Percentiles rank a stretch among this genome's conserved stretches.
Evolutionary conservation across 2,888 invertebrate species (phyloP).

Genomic region (Blastobasis adustella): DNA sequence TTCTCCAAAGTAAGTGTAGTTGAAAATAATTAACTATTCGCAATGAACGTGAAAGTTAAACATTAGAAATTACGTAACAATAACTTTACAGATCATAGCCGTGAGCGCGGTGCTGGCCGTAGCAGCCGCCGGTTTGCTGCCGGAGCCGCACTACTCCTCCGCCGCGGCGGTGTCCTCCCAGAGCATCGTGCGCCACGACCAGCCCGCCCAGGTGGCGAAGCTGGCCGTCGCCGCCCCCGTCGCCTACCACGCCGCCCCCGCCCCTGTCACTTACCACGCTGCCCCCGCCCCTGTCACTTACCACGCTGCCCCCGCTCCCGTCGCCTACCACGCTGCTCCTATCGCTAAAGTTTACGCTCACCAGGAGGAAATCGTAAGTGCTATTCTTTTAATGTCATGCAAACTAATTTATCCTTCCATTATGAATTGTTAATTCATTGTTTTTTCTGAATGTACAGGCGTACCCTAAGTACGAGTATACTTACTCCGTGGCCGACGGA

Average conservation of each 20-base stretch:
- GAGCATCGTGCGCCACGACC: slow-evolving; percentile 44
- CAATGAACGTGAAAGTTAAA: not conserved
- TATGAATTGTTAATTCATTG: not conserved
- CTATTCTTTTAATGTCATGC: not conserved
- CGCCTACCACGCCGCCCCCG: slow-evolving; percentile 23
- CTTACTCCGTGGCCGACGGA: slow-evolving; percentile 64
- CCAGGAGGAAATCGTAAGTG: slow-evolving; percentile 2
- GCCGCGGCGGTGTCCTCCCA: slow-evolving; percentile 41
- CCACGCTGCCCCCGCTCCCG: slow-evolving; percentile 24
- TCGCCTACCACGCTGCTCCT: slow-evolving; percentile 19
- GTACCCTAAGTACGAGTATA: slow-evolving; percentile 47
- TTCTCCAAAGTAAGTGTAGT: slow-evolving; percentile 34
- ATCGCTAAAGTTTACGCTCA: slow-evolving; percentile 38
- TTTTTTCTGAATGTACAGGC: slow-evolving; percentile 19
- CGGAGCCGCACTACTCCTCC: slow-evolving; percentile 41
- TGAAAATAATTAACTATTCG: not conserved
- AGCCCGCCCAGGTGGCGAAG: slow-evolving; percentile 28
- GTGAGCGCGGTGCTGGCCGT: slow-evolving; percentile 28
- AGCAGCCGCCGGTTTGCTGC: slow-evolving; percentile 27
- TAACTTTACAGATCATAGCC: slow-evolving; percentile 24
- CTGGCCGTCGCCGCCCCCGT: slow-evolving; percentile 25
- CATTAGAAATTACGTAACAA: not conserved
- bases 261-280: slow-evolving; percentile 22
- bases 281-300: slow-evolving; percentile 24
- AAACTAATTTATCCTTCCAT: not conserved